Evolutionary conservation across 2,888 invertebrate genomes (phyloP), one percentile per base, ranked within the genome.

Genomic region (Oxyteleia sp.): DNA sequence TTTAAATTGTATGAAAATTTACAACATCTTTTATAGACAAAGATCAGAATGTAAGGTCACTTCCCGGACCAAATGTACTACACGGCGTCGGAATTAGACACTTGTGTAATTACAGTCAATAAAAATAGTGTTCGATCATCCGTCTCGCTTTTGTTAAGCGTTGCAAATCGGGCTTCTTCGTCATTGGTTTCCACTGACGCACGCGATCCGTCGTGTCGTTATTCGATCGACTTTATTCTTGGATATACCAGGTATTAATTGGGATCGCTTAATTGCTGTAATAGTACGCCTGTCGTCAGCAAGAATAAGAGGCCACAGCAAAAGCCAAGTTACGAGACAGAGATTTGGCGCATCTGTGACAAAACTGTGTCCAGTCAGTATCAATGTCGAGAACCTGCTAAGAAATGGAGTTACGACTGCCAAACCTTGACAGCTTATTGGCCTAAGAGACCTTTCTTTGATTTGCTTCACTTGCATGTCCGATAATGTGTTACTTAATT

Each of bases 311-410:
- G 7, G 15, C 43, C 4, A 4, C 32, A 13, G 16, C 15, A 43
- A 43, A 43, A 13, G 43, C 43, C 15, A 43, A 43, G 13, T 35
- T 18, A 29, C 64, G 13, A 35, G 71, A 59, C 80, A 51, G 15
- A 29, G 10, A 55, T 72, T 82, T 85, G 85, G 85, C 85, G 59
- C 69, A 79, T 79, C 18, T 61, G 85, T 87, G 86, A 87, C 84
- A 29, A 68, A 32, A 32, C 32, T 10, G 20, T 74, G 49, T 87
- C 86, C 86, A 87, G 86, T 85, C 61, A 64, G 59, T 64, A 63
- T 81, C 88, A 88, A 87, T 87, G 88, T n/a, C 88, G 86, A 71
- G 87, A 85, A 83, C 66, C 72, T 79, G 74, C 78, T 71, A 75
- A 75, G 51, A 38, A 84, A 79, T 78, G 79, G 51, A 75, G 63